Evolutionary conservation across 2,113 vertebrate genomes (phyloP), one percentile per base, ranked within the genome.

Genomic region (Passer domesticus): DNA sequence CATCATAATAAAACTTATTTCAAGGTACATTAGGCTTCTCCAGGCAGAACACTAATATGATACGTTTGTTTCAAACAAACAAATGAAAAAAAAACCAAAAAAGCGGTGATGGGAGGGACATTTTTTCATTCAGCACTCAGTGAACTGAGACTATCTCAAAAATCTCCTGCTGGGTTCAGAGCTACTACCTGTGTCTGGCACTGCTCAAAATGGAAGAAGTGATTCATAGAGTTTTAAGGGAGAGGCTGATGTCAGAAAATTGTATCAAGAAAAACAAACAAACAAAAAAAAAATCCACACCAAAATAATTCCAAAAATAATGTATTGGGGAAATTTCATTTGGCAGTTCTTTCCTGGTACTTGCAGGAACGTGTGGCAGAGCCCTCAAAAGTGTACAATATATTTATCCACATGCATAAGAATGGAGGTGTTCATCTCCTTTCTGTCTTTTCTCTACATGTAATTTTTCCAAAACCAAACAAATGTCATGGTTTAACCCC

Each of bases 1-100:
- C 91, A 96, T 97, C 94, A 96, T 93, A 97, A 97, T 97, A 97
- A 97, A 98, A 98, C 91, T 98, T 98, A 98, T 98, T 98, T 98
- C 98, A 98, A 97, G 97, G 96, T 97, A 97, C 97, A 97, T 98
- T 98, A 98, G 92, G 86, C 88, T 96, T 96, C 86, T 87, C 89
- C 72, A 95, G 94, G 75, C 96, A 96, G 83, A 79, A 92, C 82
- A 93, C 77, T 93, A 95, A 97, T 97, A 94, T 77, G 87, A 93
- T 94, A 91, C 12, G 14, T 95, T 97, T 97, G 90, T 95, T 96
- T 87, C 91, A 95, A 90, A 63, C 78, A 94, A 92, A 68, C 15
- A 74, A 74, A 78, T 8, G 13, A 81, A 93, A 62, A 72, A 59
- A 72, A 55, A 43, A 37, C 35, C 35, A 37, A 30, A 69, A 35